phyloP scores from a whole-genome alignment of 2,888 invertebrate species.

The Gasteruption jaculator region DNA sequence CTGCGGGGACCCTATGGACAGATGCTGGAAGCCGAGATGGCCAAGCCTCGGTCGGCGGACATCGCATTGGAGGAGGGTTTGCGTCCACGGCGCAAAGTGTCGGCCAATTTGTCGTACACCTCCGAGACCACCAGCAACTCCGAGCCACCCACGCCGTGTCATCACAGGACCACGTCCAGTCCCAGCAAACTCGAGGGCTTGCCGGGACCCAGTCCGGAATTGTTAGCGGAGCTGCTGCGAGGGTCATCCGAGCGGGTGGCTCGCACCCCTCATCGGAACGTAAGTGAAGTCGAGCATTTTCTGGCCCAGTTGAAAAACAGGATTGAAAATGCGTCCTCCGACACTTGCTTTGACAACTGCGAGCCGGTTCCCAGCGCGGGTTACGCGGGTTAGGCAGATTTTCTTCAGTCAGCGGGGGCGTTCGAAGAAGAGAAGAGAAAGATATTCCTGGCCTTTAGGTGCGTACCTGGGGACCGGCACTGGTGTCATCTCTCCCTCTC shows the following conservation, averaged over 20 bases:
- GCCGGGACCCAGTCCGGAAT: constrained; percentile 60
- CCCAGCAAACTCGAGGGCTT: constrained; percentile 71
- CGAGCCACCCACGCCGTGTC: constrained; percentile 57
- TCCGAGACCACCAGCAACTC: constrained; percentile 37
- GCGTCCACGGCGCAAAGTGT: constrained; percentile 59
- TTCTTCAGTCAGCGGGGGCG: constrained; percentile 30
- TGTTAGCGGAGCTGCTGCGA: constrained; percentile 71
- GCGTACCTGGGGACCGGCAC: constrained; percentile 28
- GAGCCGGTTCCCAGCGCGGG: neutral
- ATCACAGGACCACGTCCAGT: constrained; percentile 75
- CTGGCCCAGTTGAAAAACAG: no score
- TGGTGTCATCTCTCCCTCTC: neutral
- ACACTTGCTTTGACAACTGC: neutral
- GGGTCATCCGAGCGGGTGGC: constrained; percentile 77
- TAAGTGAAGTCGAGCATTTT: no score
- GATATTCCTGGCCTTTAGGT: constrained; percentile 34
- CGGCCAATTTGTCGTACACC: constrained; percentile 56
- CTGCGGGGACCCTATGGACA: constrained; percentile 74
- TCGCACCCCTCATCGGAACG: constrained; percentile 42
- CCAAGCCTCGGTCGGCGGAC: constrained; percentile 59
- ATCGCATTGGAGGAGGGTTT: constrained; percentile 39
- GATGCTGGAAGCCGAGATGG: constrained; percentile 79
- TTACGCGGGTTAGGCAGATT: no score
- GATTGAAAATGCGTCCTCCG: no score
- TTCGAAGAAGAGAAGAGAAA: no score